Conservation (phyloP, 2,797 vertebrate genomes). For the Zonotrichia albicollis region DNA sequence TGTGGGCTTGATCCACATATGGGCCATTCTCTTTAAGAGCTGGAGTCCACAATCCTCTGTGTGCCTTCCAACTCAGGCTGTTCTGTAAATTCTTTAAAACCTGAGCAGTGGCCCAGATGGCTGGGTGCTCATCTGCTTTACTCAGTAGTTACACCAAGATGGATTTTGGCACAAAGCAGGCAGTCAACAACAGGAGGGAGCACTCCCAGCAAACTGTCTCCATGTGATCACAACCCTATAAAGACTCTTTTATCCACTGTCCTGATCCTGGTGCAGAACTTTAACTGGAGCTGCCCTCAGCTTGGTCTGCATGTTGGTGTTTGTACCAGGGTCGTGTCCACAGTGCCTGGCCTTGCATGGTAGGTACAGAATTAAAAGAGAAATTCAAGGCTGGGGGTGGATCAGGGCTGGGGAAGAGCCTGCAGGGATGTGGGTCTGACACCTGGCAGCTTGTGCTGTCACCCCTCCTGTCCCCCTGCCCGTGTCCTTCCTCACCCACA, state of each 20-base stretch:
- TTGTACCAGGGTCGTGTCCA: rapidly evolving
- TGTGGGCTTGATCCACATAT: background rate
- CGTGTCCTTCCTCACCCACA: rapidly evolving
- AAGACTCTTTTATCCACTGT: background rate
- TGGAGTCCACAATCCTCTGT: background rate
- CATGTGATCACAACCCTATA: background rate
- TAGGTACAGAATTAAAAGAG: background rate
- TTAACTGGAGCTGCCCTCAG: background rate
- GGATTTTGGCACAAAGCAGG: background rate
- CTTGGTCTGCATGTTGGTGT: background rate
- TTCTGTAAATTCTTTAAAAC: background rate
- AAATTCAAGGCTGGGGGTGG: background rate
- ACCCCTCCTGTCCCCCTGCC: background rate
- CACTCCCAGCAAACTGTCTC: background rate
- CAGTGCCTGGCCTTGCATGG: rapidly evolving
- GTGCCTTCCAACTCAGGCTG: background rate
- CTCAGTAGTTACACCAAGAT: background rate
- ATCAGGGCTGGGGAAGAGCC: background rate
- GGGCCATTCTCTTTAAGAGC: background rate
- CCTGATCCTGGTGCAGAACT: background rate
- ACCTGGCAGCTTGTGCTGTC: background rate
- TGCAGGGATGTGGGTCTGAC: background rate
- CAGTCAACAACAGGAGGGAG: background rate
- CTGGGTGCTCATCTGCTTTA: background rate
- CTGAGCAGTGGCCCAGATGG: background rate